These are phyloP conservation scores for Daboia siamensis DNA, from an alignment of 2,113 vertebrate genomes.

Conservation along the genomic window DNA sequence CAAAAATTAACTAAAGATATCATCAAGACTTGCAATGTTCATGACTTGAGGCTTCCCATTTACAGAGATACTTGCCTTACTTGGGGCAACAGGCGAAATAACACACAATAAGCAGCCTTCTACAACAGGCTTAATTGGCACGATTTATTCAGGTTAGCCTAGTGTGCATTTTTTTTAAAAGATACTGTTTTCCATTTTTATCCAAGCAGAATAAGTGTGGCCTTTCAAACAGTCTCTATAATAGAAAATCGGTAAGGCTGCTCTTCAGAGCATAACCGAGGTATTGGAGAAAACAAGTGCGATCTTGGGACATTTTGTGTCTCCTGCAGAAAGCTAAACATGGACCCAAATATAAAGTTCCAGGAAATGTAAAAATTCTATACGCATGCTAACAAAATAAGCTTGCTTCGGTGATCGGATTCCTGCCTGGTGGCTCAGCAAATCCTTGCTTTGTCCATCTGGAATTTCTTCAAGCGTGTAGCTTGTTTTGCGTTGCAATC, in stretches of 20 bases:
- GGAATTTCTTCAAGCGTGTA: neutral
- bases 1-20: neutral
- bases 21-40: neutral
- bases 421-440: neutral
- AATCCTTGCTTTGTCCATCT: neutral
- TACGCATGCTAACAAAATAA: neutral
- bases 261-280: neutral
- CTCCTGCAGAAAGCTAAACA: neutral
- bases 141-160: constrained; percentile 1
- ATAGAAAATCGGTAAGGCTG: neutral
- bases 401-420: neutral
- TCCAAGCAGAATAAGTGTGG: neutral
- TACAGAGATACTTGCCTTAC: neutral
- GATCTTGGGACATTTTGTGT: neutral
- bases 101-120: neutral
- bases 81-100: neutral
- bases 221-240: neutral
- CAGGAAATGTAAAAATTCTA: neutral
- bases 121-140: neutral
- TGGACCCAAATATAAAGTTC: neutral
- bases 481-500: neutral
- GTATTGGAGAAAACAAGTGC: neutral
- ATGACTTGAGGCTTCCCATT: neutral
- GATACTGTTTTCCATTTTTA: neutral
- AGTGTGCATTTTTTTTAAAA: neutral